Conservation (phyloP, 2,797 vertebrate genomes). For the Thripadectes ignobilis region DNA sequence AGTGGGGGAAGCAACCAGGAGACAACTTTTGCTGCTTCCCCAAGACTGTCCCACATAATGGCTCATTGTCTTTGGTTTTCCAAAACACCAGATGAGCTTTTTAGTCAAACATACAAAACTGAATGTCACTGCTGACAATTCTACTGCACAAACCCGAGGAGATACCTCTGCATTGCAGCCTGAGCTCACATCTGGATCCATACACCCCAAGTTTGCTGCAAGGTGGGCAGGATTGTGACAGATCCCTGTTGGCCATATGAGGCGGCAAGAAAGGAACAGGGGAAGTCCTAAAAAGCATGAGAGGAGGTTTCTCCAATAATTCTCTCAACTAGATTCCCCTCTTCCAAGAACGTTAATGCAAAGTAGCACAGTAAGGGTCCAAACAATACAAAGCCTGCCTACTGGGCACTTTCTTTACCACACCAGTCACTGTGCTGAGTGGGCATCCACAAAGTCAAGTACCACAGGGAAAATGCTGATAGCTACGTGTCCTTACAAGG, state of each 20-base stretch:
- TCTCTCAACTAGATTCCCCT: not conserved
- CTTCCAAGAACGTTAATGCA: rapidly evolving
- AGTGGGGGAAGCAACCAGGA: not conserved
- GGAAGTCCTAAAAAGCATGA: not conserved
- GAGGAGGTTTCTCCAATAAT: not conserved
- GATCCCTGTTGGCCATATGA: not conserved
- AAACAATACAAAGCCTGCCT: not conserved
- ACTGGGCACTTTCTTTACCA: not conserved
- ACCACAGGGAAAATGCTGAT: not conserved
- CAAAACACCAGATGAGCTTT: not conserved
- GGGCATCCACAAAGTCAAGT: not conserved
- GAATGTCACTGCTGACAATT: not conserved
- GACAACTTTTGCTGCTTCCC: not conserved
- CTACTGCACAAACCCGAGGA: not conserved
- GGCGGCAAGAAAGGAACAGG: not conserved
- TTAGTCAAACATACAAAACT: not conserved
- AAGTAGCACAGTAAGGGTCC: not conserved
- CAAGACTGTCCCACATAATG: rapidly evolving
- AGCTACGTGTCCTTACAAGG: not conserved
- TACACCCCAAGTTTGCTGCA: not conserved
- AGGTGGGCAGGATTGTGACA: not conserved
- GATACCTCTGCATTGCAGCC: rapidly evolving
- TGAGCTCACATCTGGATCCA: not conserved
- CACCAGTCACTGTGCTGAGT: not conserved
- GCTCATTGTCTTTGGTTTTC: not conserved